Conservation (phyloP, 2,113 vertebrate genomes). For the Oryzias woworae region DNA sequence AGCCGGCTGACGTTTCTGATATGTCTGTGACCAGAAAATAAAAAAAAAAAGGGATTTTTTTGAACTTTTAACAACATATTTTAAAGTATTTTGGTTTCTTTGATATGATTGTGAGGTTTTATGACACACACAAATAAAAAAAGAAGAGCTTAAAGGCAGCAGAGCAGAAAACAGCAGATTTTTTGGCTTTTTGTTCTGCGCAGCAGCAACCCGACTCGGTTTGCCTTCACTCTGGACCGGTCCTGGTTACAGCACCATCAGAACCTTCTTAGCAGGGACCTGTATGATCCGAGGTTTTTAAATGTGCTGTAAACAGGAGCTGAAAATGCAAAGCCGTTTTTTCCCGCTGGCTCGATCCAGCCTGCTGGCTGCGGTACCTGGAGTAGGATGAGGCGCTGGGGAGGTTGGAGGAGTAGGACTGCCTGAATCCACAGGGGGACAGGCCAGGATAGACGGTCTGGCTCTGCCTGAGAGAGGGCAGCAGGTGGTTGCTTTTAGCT, state of each 20-base stretch:
- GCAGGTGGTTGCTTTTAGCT: conserved; percentile 42
- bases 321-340: conserved; percentile 27
- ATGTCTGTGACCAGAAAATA: background rate
- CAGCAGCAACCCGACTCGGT: conserved; percentile 53
- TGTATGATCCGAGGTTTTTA: background rate
- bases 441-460: conserved; percentile 94
- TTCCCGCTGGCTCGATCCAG: conserved; percentile 34
- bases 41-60: too few species aligned
- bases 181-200: background rate
- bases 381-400: conserved; percentile 92
- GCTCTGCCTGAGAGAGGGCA: conserved; percentile 87
- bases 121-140: conserved; percentile 2
- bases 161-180: background rate
- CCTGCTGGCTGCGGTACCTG: conserved; percentile 86
- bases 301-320: conserved; percentile 56
- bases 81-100: background rate
- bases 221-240: conserved; percentile 29
- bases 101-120: background rate
- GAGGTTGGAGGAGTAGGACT: conserved; percentile 88
- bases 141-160: background rate
- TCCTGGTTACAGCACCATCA: conserved; percentile 56
- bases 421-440: conserved; percentile 97
- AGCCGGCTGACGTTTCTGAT: background rate
- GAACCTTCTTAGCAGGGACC: conserved; percentile 2
- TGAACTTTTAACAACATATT: too few species aligned